Percentiles rank a stretch among this genome's conserved stretches.
phyloP scores from a whole-genome alignment of 2,888 invertebrate genomes.

The Lobophora halterata region DNA sequence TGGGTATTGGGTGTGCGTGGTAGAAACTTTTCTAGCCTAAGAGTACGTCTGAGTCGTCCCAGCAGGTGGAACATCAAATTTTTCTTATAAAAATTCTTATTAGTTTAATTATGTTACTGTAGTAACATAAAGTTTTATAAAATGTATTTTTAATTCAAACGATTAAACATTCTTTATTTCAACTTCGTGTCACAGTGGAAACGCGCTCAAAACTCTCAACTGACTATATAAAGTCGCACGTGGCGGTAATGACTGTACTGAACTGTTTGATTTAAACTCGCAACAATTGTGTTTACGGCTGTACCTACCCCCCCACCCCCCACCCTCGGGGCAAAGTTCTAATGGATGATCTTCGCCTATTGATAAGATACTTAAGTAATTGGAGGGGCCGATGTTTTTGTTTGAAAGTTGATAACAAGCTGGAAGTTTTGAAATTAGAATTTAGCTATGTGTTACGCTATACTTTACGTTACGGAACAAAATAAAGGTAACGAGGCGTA shows the following conservation, averaged over 20 bases:
- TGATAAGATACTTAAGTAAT: conserved; percentile 36
- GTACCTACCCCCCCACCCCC: conserved; percentile 18
- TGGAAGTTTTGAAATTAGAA: conserved; percentile 2
- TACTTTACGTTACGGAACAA: too few species aligned
- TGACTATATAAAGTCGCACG: conserved; percentile 59
- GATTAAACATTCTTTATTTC: too few species aligned
- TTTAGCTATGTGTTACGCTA: neutral
- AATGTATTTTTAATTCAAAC: too few species aligned
- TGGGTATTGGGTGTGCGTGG: too few species aligned
- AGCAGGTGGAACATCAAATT: too few species aligned
- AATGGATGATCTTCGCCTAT: conserved; percentile 36
- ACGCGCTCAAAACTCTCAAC: conserved; percentile 33
- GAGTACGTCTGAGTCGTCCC: too few species aligned
- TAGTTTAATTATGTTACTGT: too few species aligned
- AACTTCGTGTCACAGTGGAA: conserved; percentile 41
- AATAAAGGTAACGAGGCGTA: too few species aligned
- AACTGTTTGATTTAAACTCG: conserved; percentile 79
- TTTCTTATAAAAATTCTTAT: too few species aligned
- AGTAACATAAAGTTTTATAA: too few species aligned
- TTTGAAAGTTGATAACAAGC: conserved; percentile 16
- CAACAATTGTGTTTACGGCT: conserved; percentile 74
- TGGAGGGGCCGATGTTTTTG: conserved; percentile 25
- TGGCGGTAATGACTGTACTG: conserved; percentile 70
- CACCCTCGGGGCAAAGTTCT: conserved; percentile 26
- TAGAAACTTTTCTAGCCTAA: too few species aligned